Percentiles rank a stretch among this genome's conserved stretches.
Conservation (phyloP, 2,113 vertebrate species). For the Phylloscopus trochilus region DNA sequence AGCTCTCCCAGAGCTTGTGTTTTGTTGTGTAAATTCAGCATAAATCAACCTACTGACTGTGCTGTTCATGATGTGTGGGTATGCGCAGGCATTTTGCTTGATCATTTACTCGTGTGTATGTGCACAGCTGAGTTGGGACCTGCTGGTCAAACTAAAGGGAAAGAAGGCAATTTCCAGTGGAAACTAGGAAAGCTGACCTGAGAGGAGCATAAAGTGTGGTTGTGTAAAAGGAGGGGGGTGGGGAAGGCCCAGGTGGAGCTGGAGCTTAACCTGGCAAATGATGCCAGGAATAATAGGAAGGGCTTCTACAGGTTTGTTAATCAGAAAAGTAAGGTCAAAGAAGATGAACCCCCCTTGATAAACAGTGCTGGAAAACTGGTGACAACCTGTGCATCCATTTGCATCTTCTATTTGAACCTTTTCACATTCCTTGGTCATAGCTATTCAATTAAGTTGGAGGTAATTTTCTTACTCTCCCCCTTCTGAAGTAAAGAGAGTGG, state of each 20-base stretch:
- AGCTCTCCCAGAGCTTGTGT: not conserved
- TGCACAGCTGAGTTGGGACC: not conserved
- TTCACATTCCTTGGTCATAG: not conserved
- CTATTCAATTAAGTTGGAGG: not conserved
- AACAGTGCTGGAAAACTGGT: not conserved
- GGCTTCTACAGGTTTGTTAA: not conserved
- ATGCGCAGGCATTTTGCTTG: not conserved
- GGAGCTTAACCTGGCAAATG: not conserved
- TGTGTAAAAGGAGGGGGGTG: not conserved
- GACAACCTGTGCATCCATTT: not conserved
- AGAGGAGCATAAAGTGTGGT: not conserved
- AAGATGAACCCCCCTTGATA: not conserved
- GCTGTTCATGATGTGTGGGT: not conserved
- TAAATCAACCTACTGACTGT: fast-evolving
- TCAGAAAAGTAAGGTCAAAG: not conserved
- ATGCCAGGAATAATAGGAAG: not conserved
- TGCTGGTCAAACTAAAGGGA: not conserved
- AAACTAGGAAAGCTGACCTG: not conserved
- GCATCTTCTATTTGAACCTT: not conserved
- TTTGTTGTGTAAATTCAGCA: not conserved
- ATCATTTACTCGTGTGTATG: fast-evolving
- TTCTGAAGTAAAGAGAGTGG: not conserved
- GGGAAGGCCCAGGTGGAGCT: not conserved
- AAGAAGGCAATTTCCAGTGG: not conserved
- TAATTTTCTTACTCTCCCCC: not conserved